Base-by-base conservation (phyloP, 2,113 vertebrate genomes). In the Phyllostomus discolor region DNA sequence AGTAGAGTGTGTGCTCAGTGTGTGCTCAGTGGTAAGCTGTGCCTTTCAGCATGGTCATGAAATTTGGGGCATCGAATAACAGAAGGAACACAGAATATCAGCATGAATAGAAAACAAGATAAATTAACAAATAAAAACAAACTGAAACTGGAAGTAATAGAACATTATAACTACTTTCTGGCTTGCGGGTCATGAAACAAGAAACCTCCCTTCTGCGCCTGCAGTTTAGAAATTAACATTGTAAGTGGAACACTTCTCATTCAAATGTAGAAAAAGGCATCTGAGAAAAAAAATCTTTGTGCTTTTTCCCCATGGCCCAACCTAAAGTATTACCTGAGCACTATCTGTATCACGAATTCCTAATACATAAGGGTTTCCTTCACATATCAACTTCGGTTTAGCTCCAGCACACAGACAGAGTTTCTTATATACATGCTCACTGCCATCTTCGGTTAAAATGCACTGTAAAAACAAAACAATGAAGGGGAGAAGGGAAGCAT, bases 311-410 rank as follows among this genome's bases (percentile, higher is more conserved):
- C 3, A 26, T 12, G 20, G 48, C n/a, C 31, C 66, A 35, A 57
- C 46, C 28, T 57, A n/a, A 48, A 83, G 73, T n/a, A 41, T 96
- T 98, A 99, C 99, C 99, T 99, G 98, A 38, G 99, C 99, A 16
- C 99, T 99, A 98, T 99, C 99, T 52, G 99, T 99, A 97, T 99
- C 99, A 7, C 99, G 98, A 97, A 99, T 99, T 69, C 99, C 99
- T 93, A 99, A 97, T 1, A 99, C 99, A 26, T 99, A 98, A 0
- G 99, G 99, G 83, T 99, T 99, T 86, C 98, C 98, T 94, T 98
- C 97, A 35, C 91, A 97, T 35, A 99, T 98, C 94, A 99, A 97
- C 93, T 99, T 99, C 0, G 99, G 99, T 96, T 98, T 99, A 52
- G 98, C 99, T 64, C 99, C 99, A 35, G 99, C 99, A 98, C 99